A percentile compares a stretch with the other conserved stretches of the same genome.
Evolutionary conservation across 2,888 invertebrate species (phyloP).

Genomic region (Scaptomyza polygonia): DNA sequence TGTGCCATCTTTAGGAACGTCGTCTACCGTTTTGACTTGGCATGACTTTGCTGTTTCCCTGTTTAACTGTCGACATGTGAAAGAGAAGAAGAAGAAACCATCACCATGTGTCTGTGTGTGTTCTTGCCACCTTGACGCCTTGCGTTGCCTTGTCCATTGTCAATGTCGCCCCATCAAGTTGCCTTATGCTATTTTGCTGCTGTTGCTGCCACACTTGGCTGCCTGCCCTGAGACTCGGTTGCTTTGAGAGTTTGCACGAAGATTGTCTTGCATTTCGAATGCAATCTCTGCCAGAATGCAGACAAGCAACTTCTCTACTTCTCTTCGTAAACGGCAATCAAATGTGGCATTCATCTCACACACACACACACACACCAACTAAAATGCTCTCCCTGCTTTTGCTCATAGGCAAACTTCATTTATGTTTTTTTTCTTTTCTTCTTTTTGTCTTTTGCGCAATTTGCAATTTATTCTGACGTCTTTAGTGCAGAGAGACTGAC

Average conservation of each 20-base stretch:
- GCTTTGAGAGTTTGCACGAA: constrained; percentile 23
- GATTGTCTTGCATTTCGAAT: constrained; percentile 35
- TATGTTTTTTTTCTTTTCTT: constrained; percentile 14
- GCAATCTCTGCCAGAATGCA: constrained; percentile 68
- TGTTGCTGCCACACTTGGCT: constrained; percentile 66
- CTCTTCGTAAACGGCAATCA: constrained; percentile 56
- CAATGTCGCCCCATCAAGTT: constrained; percentile 76
- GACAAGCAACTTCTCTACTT: constrained; percentile 53
- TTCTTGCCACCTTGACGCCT: constrained; percentile 1
- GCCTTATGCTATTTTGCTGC: constrained; percentile 15
- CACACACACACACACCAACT: constrained; percentile 15
- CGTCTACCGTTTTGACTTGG: constrained; percentile 40
- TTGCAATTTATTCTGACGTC: constrained; percentile 73
- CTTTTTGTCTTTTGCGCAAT: constrained; percentile 51
- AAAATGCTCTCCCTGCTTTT: constrained; percentile 22
- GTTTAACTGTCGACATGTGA: neutral
- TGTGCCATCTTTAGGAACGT: constrained; percentile 8
- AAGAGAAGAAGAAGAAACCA: constrained; percentile 17
- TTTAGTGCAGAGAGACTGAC: constrained; percentile 56
- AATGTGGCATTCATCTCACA: constrained; percentile 58
- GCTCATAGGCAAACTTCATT: constrained; percentile 59
- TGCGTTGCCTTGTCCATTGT: constrained; percentile 59
- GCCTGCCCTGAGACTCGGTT: constrained; percentile 33
- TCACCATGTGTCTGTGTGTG: constrained; percentile 9
- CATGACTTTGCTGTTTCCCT: constrained; percentile 51